These are phyloP conservation scores for Palythoa grandis DNA, from an alignment of 92 coral and sea anemone species.

Conservation along the genomic window DNA sequence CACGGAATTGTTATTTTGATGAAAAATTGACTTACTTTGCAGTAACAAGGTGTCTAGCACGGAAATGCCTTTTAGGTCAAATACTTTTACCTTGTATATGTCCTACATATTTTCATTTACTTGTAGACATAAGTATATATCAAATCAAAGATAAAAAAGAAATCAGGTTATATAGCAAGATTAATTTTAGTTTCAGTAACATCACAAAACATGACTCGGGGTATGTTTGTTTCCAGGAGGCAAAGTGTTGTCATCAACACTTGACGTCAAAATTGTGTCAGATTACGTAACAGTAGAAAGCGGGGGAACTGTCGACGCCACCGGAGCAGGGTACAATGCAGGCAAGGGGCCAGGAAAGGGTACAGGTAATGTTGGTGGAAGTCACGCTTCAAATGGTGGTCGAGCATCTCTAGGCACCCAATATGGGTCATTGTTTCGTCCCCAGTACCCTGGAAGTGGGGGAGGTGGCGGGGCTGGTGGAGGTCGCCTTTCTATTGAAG, in stretches of 20 bases:
- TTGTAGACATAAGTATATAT: too few species aligned
- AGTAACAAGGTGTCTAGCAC: too few species aligned
- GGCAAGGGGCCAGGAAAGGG: conserved; percentile 73
- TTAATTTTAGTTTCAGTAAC: not conserved
- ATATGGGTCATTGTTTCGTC: conserved; percentile 61
- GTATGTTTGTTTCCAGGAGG: conserved; percentile 52
- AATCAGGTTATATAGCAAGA: too few species aligned
- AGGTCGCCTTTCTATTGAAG: conserved; percentile 57
- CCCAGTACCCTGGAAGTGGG: conserved; percentile 69
- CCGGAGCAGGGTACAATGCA: conserved; percentile 61
- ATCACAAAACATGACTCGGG: not conserved
- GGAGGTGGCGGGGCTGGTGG: conserved; percentile 74
- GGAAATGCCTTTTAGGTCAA: too few species aligned
- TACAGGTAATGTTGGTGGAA: conserved; percentile 58
- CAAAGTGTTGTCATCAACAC: conserved; percentile 45
- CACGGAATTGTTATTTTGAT: too few species aligned
- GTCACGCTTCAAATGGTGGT: conserved; percentile 69
- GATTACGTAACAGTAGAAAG: conserved; percentile 58
- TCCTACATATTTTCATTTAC: too few species aligned
- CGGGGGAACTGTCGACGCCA: conserved; percentile 64
- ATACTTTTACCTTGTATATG: too few species aligned
- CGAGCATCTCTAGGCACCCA: conserved; percentile 48
- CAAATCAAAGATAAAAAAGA: too few species aligned
- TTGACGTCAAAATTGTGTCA: conserved; percentile 43
- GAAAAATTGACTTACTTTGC: too few species aligned